Evolutionary conservation across 2,888 invertebrate species (phyloP).

Genomic region (Oligia strigilis): DNA sequence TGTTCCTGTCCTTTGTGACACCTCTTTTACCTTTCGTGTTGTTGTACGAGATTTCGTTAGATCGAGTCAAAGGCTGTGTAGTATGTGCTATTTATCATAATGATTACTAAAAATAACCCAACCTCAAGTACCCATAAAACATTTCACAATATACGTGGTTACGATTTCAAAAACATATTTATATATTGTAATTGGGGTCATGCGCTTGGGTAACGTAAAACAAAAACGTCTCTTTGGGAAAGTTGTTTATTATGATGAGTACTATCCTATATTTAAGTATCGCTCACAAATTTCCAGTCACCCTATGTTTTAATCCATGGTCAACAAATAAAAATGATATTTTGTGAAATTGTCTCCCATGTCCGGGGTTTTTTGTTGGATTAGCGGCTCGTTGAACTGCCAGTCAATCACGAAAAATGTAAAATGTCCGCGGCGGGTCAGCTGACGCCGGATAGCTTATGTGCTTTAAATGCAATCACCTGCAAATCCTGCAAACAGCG

Average conservation of each 20-base stretch:
- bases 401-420: conserved; percentile 70
- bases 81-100: conserved; percentile 24
- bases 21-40: conserved; percentile 41
- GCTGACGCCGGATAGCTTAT: conserved; percentile 64
- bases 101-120: conserved; percentile 33
- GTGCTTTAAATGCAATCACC: conserved; percentile 66
- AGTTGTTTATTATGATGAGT: background rate
- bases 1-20: conserved; percentile 7
- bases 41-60: conserved; percentile 25
- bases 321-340: conserved; percentile 19
- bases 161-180: conserved; percentile 4
- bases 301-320: background rate
- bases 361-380: conserved; percentile 38
- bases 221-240: background rate
- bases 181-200: background rate
- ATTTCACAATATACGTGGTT: background rate
- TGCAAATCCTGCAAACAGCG: conserved; percentile 48
- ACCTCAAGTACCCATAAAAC: background rate
- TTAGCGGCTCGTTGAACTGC: conserved; percentile 63
- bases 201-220: background rate
- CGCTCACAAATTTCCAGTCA: background rate
- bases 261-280: background rate
- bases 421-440: conserved; percentile 64
- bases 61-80: conserved; percentile 24
- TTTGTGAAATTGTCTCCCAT: conserved; percentile 5